Evolutionary conservation across 2,113 vertebrate genomes (phyloP).

Genomic region (Nannobrachium achirus): DNA sequence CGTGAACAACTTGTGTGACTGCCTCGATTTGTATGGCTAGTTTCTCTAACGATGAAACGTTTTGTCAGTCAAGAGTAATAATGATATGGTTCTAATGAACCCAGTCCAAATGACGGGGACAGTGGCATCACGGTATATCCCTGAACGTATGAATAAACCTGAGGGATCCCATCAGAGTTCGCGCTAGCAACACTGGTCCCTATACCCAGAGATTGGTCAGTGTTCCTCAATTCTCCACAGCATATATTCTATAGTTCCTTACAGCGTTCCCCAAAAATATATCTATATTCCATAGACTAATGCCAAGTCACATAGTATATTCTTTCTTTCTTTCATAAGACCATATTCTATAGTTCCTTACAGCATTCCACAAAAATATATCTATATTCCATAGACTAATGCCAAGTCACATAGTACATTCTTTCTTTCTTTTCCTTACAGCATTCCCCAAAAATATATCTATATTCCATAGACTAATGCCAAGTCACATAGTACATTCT

Average conservation of each 20-base stretch:
- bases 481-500: neutral
- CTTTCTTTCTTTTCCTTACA: no score
- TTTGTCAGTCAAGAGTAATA: neutral
- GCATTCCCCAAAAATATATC: neutral
- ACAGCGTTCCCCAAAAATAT: no score
- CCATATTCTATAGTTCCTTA: neutral
- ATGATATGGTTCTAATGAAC: neutral
- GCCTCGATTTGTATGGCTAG: no score
- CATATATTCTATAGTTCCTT: neutral
- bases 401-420: neutral
- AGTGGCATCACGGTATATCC: slow-evolving; percentile 23
- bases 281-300: neutral
- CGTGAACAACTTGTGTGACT: no score
- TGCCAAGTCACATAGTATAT: neutral
- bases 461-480: neutral
- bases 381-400: neutral
- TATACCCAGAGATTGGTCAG: neutral
- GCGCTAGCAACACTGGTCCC: slow-evolving; percentile 19
- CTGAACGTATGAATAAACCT: slow-evolving; percentile 68
- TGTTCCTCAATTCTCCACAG: neutral
- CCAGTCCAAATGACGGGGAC: neutral
- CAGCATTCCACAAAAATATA: neutral
- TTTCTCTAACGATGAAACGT: neutral
- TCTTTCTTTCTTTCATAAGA: neutral
- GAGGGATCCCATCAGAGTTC: slow-evolving; percentile 35